phyloP scores from a whole-genome alignment of 2,797 vertebrate species.

The Fistularia tabacaria region DNA sequence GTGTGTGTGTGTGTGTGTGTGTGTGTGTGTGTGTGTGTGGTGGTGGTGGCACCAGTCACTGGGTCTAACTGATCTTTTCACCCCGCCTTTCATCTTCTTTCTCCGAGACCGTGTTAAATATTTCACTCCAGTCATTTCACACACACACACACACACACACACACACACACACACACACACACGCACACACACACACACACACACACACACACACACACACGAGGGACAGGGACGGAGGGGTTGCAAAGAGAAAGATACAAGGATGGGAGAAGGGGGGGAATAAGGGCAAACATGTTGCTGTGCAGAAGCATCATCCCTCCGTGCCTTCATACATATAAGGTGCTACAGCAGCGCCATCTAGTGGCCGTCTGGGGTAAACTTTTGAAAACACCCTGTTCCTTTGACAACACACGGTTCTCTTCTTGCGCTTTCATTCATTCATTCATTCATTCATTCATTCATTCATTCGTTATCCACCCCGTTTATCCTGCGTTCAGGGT shows the following conservation, averaged over 20 bases:
- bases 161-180: conserved; percentile 7
- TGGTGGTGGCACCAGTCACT: conserved; percentile 35
- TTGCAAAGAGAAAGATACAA: conserved; percentile 1
- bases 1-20: too few species aligned
- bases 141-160: background rate
- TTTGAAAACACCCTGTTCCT: background rate
- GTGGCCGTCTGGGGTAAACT: conserved; percentile 15
- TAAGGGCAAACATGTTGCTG: conserved; percentile 45
- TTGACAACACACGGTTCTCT: too few species aligned
- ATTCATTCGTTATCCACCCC: too few species aligned
- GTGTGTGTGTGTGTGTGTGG: conserved; percentile 1
- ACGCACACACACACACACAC: background rate
- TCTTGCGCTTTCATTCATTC: too few species aligned
- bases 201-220: background rate
- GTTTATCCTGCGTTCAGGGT: too few species aligned
- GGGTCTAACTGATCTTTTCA: conserved; percentile 43
- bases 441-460: too few species aligned
- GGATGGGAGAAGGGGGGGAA: conserved; percentile 28
- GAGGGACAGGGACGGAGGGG: too few species aligned
- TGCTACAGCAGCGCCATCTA: conserved; percentile 62
- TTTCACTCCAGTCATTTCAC: conserved; percentile 36
- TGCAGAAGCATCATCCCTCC: conserved; percentile 25
- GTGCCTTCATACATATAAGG: conserved; percentile 2
- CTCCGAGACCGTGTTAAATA: conserved; percentile 50
- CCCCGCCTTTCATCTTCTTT: conserved; percentile 56